Conservation (phyloP, 2,113 vertebrate genomes). For the Sapajus apella region DNA sequence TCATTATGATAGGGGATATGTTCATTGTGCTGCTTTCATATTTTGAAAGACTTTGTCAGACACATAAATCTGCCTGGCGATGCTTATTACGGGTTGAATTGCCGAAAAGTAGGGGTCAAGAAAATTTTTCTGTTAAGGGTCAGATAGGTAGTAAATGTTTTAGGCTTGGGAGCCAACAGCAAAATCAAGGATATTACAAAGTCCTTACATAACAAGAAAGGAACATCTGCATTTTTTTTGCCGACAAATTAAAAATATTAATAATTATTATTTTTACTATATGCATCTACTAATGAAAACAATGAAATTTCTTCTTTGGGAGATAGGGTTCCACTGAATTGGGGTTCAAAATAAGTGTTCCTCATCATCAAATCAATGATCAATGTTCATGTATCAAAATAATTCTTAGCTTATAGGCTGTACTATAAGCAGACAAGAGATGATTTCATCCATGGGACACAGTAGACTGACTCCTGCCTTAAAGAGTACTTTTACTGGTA, state of each 20-base stretch:
- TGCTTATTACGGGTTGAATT: background rate
- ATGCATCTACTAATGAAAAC: background rate
- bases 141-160: background rate
- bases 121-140: background rate
- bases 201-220: background rate
- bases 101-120: background rate
- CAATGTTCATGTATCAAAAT: background rate
- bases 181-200: background rate
- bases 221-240: background rate
- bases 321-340: background rate
- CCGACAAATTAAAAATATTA: background rate
- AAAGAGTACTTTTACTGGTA: background rate
- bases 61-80: background rate
- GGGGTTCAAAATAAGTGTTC: background rate
- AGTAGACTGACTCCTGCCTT: background rate
- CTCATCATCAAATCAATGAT: background rate
- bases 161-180: background rate
- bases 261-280: background rate
- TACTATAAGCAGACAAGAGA: no score
- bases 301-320: background rate
- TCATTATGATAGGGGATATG: background rate
- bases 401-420: background rate
- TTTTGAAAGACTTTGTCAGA: background rate
- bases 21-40: background rate
- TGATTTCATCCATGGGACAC: background rate